Base-by-base conservation (phyloP, 2,113 vertebrate species). In the Noturus placidus region DNA sequence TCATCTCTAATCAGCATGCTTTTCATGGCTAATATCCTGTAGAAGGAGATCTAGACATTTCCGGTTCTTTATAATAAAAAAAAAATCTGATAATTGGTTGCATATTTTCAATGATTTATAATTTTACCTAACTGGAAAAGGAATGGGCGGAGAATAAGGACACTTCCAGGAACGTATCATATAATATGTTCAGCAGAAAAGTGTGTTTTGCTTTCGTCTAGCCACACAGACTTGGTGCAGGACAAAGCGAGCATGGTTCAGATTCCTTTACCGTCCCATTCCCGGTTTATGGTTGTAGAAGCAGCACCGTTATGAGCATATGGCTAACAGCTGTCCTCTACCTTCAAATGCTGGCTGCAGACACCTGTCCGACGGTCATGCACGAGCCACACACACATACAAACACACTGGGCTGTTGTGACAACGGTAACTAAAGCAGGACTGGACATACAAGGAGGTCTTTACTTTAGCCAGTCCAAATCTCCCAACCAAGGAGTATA, bases 311-410 rank as follows among this genome's bases (percentile, higher is more conserved):
- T 83, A 76, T 79, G 90, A 89, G 87, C 92, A 92, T 92, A 87
- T 93, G 92, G 91, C 69, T 52, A 35, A 84, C 92, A 93, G 89
- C 91, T 93, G 91, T 87, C 67, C 76, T 88, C 84, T 63, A 90
- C 89, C 87, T 81, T 80, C 87, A 86, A 82, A 81, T 84, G 63
- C 85, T 87, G 87, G 78, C 82, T 87, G 87, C 74, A 88, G 79
- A 89, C 87, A 92, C 89, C 91, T 91, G 89, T 88, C 80, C 77
- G n/a, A 77, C 67, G 87, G 84, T 87, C 59, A 82, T n/a, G 83
- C 87, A 77, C 42, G 9, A 63, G 54, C 85, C 85, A 46, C 38
- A 76, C 38, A 88, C 86, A 86, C 78, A 25, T 17, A 38, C 52
- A 67, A 65, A 83, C 82, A 67, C 82, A 52, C 8, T 52, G 15